These are phyloP conservation scores for Oryctes rhinoceros DNA, from an alignment of 1,140 invertebrate species.

Conservation along the genomic window DNA sequence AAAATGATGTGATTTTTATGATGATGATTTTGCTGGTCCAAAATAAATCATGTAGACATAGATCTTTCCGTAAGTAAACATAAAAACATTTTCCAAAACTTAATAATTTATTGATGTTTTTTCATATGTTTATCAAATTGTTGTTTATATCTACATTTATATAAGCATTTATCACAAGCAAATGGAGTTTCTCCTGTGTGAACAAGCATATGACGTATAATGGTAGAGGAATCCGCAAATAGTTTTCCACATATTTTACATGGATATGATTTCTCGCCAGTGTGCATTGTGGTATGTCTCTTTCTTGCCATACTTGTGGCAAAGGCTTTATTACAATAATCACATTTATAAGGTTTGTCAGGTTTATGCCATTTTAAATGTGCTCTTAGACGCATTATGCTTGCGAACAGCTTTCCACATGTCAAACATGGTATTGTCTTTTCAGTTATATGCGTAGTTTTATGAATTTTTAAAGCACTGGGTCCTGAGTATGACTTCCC, in stretches of 20 bases:
- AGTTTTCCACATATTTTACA: conserved; percentile 17
- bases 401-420: background rate
- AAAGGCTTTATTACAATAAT: background rate
- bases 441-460: background rate
- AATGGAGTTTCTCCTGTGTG: background rate
- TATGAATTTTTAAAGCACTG: background rate
- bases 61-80: background rate
- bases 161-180: background rate
- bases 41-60: background rate
- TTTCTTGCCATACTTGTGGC: background rate
- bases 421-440: no score
- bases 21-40: no score
- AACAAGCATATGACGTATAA: conserved; percentile 7
- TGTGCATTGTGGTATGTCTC: background rate
- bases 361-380: background rate
- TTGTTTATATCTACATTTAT: conserved; percentile 1
- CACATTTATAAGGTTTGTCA: background rate
- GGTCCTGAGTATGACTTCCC: background rate
- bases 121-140: background rate
- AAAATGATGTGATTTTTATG: no score
- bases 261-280: background rate
- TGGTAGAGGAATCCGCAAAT: background rate
- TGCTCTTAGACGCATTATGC: background rate
- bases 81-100: background rate
- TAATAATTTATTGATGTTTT: background rate